phyloP scores from a whole-genome alignment of 1,140 invertebrate species.

The Dendroctonus ponderosae region DNA sequence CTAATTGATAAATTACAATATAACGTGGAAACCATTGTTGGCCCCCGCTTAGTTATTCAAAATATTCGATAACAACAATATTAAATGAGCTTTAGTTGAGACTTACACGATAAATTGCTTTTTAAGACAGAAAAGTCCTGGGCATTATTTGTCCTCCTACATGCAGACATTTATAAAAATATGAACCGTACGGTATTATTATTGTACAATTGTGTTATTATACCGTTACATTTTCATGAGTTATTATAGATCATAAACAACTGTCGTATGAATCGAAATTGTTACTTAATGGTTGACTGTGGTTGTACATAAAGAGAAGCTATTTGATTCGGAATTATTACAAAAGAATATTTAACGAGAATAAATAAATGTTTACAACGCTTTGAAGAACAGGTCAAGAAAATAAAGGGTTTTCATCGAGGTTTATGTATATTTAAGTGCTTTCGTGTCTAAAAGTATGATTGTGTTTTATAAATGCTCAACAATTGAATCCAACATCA shows the following conservation, averaged over 20 bases:
- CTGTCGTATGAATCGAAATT: slow-evolving; percentile 12
- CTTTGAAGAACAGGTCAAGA: no score
- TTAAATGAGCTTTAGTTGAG: no score
- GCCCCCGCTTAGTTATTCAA: no score
- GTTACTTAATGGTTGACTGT: slow-evolving; percentile 7
- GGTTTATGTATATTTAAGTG: no score
- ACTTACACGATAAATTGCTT: no score
- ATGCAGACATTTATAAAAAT: slow-evolving; percentile 30
- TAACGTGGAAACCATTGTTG: no score
- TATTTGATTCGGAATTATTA: neutral
- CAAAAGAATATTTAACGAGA: slow-evolving; percentile 4
- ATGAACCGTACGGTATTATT: slow-evolving; percentile 33
- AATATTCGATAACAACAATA: no score
- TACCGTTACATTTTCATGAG: slow-evolving; percentile 30
- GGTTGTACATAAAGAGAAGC: neutral
- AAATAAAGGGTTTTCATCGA: no score
- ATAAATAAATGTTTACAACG: neutral
- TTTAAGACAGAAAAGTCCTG: neutral
- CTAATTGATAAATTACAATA: no score
- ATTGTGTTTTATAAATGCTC: no score
- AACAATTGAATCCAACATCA: no score
- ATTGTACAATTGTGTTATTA: slow-evolving; percentile 26
- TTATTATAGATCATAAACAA: slow-evolving; percentile 32
- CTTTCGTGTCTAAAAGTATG: no score
- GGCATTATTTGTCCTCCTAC: slow-evolving; percentile 34